These are phyloP conservation scores for Mus minutoides DNA, from an alignment of 2,797 vertebrate genomes.

Conservation along the genomic window DNA sequence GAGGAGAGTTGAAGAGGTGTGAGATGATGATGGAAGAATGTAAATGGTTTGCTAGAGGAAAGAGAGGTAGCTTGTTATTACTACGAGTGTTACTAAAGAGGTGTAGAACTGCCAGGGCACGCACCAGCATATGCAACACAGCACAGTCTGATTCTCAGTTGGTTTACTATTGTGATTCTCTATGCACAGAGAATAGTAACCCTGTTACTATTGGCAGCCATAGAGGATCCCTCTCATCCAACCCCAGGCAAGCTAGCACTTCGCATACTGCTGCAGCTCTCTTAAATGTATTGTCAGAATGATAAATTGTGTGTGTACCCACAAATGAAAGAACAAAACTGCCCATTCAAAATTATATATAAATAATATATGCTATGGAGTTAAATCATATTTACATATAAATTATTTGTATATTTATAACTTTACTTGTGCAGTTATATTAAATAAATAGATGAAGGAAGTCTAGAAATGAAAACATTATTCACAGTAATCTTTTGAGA, in stretches of 20 bases:
- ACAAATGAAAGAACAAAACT: slow-evolving; percentile 12
- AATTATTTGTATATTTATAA: neutral
- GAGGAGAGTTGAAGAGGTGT: neutral
- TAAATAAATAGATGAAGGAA: neutral
- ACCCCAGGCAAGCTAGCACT: neutral
- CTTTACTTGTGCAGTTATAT: neutral
- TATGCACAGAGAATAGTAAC: neutral
- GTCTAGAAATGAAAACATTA: slow-evolving; percentile 14
- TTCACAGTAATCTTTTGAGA: neutral
- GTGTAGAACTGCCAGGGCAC: neutral
- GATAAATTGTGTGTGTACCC: neutral
- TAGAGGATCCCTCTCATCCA: neutral
- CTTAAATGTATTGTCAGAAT: slow-evolving; percentile 12
- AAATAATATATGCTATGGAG: neutral
- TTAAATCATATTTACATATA: neutral
- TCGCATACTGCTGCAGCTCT: neutral
- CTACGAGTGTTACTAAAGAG: neutral
- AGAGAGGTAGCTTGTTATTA: neutral
- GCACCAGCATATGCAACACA: neutral
- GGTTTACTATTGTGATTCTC: slow-evolving; percentile 14
- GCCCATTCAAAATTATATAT: neutral
- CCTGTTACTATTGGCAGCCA: neutral
- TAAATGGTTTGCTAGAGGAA: neutral
- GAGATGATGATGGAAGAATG: neutral
- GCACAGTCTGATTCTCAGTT: neutral